A percentile compares a stretch with the other conserved stretches of the same genome.
Conservation (phyloP, 1,140 invertebrate genomes). For the Aphelinus atriplicis region DNA sequence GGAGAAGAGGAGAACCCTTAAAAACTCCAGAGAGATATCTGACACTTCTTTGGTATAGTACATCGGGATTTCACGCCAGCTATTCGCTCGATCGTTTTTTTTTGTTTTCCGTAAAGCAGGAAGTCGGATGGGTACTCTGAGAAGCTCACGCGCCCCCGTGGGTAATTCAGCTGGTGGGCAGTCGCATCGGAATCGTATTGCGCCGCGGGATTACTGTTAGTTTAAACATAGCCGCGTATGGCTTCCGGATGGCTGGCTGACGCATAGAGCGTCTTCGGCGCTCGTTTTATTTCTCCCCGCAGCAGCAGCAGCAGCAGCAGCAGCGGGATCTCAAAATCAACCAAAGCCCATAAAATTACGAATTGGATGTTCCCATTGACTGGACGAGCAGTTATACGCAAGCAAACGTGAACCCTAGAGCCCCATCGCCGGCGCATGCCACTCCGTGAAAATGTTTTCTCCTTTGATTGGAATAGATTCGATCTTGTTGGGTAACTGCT, state of each 20-base stretch:
- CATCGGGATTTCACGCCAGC: conserved; percentile 44
- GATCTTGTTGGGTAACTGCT: neutral
- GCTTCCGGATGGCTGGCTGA: neutral
- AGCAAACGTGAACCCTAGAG: too few relatives aligned
- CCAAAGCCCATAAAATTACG: conserved; percentile 7
- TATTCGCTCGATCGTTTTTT: conserved; percentile 35
- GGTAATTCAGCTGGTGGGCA: conserved; percentile 33
- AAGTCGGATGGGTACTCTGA: conserved; percentile 33
- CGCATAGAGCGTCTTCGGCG: neutral
- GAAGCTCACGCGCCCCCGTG: conserved; percentile 30
- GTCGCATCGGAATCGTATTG: conserved; percentile 36
- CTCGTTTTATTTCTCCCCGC: neutral
- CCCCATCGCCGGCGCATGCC: too few relatives aligned
- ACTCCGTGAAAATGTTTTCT: neutral
- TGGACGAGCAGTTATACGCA: neutral
- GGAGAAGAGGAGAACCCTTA: too few relatives aligned
- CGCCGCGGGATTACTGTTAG: conserved; percentile 1
- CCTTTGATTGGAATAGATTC: neutral
- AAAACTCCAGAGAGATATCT: neutral
- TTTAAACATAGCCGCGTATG: neutral
- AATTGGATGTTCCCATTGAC: neutral
- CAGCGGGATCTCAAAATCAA: neutral
- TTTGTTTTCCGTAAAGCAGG: conserved; percentile 20
- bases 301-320: neutral
- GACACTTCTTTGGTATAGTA: conserved; percentile 3